These are phyloP conservation scores for Zhuqinia jingwanae DNA, from an alignment of 2,888 invertebrate genomes.

Conservation along the genomic window DNA sequence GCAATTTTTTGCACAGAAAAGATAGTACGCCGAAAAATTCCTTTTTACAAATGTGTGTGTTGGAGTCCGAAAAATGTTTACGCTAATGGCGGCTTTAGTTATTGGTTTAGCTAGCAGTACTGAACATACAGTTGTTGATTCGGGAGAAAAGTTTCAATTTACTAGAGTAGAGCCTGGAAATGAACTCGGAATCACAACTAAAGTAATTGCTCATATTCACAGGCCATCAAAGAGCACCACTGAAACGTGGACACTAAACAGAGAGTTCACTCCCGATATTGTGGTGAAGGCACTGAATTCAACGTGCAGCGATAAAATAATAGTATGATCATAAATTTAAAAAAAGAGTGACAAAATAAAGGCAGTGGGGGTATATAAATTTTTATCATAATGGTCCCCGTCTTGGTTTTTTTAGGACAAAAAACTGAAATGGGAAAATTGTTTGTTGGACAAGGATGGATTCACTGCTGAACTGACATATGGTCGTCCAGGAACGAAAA, in stretches of 20 bases:
- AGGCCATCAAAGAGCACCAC: constrained; percentile 20
- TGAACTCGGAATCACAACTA: constrained; percentile 42
- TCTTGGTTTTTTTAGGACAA: constrained; percentile 20
- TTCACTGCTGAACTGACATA: constrained; percentile 29
- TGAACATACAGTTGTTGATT: not conserved
- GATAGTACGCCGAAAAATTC: no score
- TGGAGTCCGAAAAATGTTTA: not conserved
- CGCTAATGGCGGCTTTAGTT: not conserved
- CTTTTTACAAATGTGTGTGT: no score
- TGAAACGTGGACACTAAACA: constrained; percentile 40
- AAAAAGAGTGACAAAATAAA: no score
- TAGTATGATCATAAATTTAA: constrained; percentile 17
- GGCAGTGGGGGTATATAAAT: no score
- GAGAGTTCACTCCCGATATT: constrained; percentile 39
- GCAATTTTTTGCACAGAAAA: no score
- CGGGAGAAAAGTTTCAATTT: constrained; percentile 30
- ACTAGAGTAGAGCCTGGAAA: constrained; percentile 47
- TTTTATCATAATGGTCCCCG: no score
- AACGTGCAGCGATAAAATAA: constrained; percentile 6
- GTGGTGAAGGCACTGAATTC: constrained; percentile 11
- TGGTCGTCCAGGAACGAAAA: constrained; percentile 33
- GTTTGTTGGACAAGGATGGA: constrained; percentile 12
- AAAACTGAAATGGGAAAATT: constrained; percentile 49
- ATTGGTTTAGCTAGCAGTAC: not conserved
- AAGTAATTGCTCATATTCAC: constrained; percentile 57